Base-by-base conservation (phyloP, 2,888 invertebrate species). In the Lydus trimaculatus region DNA sequence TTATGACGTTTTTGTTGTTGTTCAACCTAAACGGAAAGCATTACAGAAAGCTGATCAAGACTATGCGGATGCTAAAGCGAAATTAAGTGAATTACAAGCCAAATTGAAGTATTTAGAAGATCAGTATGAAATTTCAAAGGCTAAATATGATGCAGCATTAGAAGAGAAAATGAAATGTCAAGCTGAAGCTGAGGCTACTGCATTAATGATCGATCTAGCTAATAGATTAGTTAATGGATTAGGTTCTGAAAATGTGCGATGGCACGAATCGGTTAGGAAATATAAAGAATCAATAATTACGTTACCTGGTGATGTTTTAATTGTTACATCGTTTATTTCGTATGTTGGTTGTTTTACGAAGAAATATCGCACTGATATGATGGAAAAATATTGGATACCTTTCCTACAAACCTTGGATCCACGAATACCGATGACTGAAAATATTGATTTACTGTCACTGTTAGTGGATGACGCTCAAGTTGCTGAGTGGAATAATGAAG, bases 401-500 rank as follows among this genome's bases (percentile, higher is more conserved):
- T 91, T 89, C 73, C 87, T 98, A n/a, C 89, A 88, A 66, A 87
- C 92, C 43, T 86, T 90, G 87, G 90, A 91, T 0, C 72, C 76
- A 33, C 90, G 90, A 75, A 95, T 98, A 76, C 94, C 96, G 0
- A 90, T 91, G 67, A 94, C 95, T 0, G 90, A 90, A 71, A 91
- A 89, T 17, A 85, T 95, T 64, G 96, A 98, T 84, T 94, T 95
- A 0, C 87, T 98, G 64, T 85, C 90, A n/a, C 89, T 97, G 86
- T 87, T 98, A 73, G 95, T 96, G 8, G 97, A 98, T 81, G 97
- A 96, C 84, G 97, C 97, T 0, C 92, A 93, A 83, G 91, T 98
- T 69, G 98, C 98, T 0, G 88, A 90, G 65, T 98, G 98, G 98
- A 97, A 97, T 83, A 98, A 98, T 82, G 95, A 96, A 84, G 97